phyloP scores from a whole-genome alignment of 2,888 invertebrate genomes.

The Crossocerus cetratus region DNA sequence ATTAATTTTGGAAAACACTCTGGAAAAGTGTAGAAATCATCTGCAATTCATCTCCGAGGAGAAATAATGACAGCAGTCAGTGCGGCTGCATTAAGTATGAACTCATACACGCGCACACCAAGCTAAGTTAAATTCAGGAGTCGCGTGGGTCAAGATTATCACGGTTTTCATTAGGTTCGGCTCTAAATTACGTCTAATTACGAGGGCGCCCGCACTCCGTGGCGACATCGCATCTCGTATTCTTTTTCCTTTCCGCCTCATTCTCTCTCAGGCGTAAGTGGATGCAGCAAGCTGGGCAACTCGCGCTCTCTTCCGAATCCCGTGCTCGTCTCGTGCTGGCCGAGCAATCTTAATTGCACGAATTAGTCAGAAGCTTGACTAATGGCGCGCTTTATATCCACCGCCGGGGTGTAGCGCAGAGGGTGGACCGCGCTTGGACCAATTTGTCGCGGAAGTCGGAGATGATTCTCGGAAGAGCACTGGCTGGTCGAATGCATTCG shows the following conservation, averaged over 20 bases:
- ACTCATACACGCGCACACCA: background rate
- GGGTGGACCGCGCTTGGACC: constrained; percentile 26
- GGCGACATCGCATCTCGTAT: constrained; percentile 23
- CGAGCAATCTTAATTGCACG: constrained; percentile 64
- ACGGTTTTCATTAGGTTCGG: constrained; percentile 13
- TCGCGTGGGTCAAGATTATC: constrained; percentile 15
- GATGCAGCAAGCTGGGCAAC: constrained; percentile 24
- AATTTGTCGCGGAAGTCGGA: constrained; percentile 57
- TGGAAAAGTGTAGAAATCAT: no score
- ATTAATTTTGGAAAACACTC: no score
- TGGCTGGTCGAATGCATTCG: constrained; percentile 3
- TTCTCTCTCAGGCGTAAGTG: constrained; percentile 10
- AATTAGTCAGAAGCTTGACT: constrained; percentile 68
- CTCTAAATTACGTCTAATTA: constrained; percentile 40
- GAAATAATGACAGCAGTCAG: no score
- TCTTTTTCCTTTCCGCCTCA: constrained; percentile 25
- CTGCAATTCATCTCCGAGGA: no score
- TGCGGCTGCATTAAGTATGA: background rate
- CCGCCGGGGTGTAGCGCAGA: constrained; percentile 32
- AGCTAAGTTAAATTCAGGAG: constrained; percentile 28
- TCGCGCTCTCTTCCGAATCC: constrained; percentile 23
- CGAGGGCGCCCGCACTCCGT: constrained; percentile 7
- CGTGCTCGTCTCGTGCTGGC: constrained; percentile 21
- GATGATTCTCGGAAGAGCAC: constrained; percentile 50
- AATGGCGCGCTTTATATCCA: constrained; percentile 62